phyloP scores from a whole-genome alignment of 2,797 vertebrate genomes.

The Pseudomugil tenellus region DNA sequence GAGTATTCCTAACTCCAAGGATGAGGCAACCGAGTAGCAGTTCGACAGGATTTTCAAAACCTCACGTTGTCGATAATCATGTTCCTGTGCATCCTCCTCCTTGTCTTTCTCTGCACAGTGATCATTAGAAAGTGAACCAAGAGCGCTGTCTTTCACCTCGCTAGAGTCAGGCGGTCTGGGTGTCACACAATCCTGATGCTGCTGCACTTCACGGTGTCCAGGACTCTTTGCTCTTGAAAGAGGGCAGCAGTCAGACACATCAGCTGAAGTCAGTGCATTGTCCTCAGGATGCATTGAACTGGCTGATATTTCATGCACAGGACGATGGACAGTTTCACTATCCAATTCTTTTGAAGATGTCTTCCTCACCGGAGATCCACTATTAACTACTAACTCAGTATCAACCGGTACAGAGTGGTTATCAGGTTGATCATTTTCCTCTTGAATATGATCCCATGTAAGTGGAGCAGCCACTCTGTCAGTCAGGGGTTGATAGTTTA shows the following conservation, averaged over 20 bases:
- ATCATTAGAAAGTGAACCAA: constrained; percentile 52
- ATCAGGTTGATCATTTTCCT: constrained; percentile 14
- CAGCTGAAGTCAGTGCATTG: not conserved
- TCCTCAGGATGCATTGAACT: constrained; percentile 12
- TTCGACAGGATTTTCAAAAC: constrained; percentile 57
- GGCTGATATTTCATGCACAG: constrained; percentile 15
- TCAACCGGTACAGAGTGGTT: constrained; percentile 8
- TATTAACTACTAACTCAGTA: constrained; percentile 3
- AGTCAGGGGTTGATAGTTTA: not conserved
- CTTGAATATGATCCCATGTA: constrained; percentile 21
- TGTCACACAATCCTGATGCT: not conserved
- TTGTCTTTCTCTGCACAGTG: constrained; percentile 27
- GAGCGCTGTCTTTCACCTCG: constrained; percentile 56
- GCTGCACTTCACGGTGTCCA: constrained; percentile 2
- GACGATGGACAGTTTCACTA: constrained; percentile 15
- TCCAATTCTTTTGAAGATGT: not conserved
- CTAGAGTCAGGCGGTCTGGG: constrained; percentile 12
- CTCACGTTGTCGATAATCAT: constrained; percentile 17
- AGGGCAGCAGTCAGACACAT: constrained; percentile 7
- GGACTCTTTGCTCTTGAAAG: constrained; percentile 3
- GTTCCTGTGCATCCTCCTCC: constrained; percentile 17
- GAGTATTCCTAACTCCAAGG: constrained; percentile 52
- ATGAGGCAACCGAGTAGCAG: constrained; percentile 46
- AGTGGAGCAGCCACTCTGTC: not conserved
- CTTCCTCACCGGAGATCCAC: constrained; percentile 1